Conservation (phyloP, 2,113 vertebrate genomes). For the Melanostigma gelatinosum region DNA sequence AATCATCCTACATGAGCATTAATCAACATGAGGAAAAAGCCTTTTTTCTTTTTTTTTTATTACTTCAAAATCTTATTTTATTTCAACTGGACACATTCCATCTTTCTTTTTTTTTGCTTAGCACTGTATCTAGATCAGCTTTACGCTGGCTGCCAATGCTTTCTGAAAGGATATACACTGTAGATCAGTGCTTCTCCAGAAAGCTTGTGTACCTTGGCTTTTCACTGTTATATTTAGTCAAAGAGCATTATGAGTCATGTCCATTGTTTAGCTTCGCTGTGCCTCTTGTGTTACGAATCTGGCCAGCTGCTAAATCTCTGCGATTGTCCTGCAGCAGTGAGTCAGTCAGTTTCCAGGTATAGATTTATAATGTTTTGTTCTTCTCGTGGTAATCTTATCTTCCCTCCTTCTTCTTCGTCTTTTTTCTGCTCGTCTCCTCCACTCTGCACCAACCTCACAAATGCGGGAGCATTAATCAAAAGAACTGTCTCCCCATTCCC, state of each 20-base stretch:
- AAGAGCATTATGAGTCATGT: slow-evolving; percentile 67
- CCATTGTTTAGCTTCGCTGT: slow-evolving; percentile 67
- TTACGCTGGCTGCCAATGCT: not conserved
- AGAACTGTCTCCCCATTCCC: slow-evolving; percentile 73
- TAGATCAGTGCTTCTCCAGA: slow-evolving; percentile 37
- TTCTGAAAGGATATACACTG: slow-evolving; percentile 35
- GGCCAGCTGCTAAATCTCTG: slow-evolving; percentile 60
- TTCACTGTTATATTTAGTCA: slow-evolving; percentile 72
- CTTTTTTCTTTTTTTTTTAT: not conserved
- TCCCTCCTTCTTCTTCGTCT: slow-evolving; percentile 3
- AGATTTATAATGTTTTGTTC: slow-evolving; percentile 64
- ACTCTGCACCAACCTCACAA: slow-evolving; percentile 44
- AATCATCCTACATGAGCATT: not conserved
- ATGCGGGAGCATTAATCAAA: slow-evolving; percentile 74
- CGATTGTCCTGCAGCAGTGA: slow-evolving; percentile 64
- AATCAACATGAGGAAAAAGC: not conserved
- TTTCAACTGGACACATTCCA: not conserved
- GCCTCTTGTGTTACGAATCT: slow-evolving; percentile 67
- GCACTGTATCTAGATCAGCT: slow-evolving; percentile 29
- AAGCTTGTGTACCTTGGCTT: slow-evolving; percentile 18
- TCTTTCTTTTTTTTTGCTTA: not conserved
- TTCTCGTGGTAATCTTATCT: slow-evolving; percentile 57
- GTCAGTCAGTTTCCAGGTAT: slow-evolving; percentile 66
- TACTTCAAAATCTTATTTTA: not conserved
- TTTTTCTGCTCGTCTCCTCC: slow-evolving; percentile 44